Conservation (phyloP, 2,797 vertebrate species). For the Macroramphosus scolopax region DNA sequence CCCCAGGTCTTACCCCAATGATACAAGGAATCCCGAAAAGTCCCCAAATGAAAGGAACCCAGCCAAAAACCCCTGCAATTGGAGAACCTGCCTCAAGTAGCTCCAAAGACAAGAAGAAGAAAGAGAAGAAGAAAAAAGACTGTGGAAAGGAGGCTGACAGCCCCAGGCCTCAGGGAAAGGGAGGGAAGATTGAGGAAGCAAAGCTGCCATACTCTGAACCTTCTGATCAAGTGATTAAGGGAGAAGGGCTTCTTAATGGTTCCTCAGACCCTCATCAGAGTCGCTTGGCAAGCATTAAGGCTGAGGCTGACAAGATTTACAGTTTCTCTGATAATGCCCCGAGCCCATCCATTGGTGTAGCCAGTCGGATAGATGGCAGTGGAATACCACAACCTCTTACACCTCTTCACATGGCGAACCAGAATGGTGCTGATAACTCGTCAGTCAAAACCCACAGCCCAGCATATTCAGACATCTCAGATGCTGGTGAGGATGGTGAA, state of each 20-base stretch:
- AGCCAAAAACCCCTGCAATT: slow-evolving; percentile 87
- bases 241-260: slow-evolving; percentile 89
- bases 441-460: slow-evolving; percentile 98
- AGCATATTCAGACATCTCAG: slow-evolving; percentile 97
- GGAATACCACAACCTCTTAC: slow-evolving; percentile 89
- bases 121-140: slow-evolving; percentile 96
- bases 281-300: slow-evolving; percentile 97
- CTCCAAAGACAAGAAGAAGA: slow-evolving; percentile 96
- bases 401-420: slow-evolving; percentile 88
- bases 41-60: slow-evolving; percentile 91
- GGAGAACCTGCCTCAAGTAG: slow-evolving; percentile 86
- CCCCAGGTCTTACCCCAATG: slow-evolving; percentile 83
- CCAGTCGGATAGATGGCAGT: slow-evolving; percentile 88
- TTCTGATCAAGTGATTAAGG: slow-evolving; percentile 80
- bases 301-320: slow-evolving; percentile 98
- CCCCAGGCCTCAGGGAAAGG: slow-evolving; percentile 86
- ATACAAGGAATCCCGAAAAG: slow-evolving; percentile 92
- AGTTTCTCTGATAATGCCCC: slow-evolving; percentile 98
- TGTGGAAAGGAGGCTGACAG: slow-evolving; percentile 86
- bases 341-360: slow-evolving; percentile 92
- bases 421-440: slow-evolving; percentile 94
- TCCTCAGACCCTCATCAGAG: slow-evolving; percentile 94
- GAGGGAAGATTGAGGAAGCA: slow-evolving; percentile 86
- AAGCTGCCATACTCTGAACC: slow-evolving; percentile 88
- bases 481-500: slow-evolving; percentile 96